Evolutionary conservation across 2,113 vertebrate genomes (phyloP).

Genomic region (Urocitellus parryii): DNA sequence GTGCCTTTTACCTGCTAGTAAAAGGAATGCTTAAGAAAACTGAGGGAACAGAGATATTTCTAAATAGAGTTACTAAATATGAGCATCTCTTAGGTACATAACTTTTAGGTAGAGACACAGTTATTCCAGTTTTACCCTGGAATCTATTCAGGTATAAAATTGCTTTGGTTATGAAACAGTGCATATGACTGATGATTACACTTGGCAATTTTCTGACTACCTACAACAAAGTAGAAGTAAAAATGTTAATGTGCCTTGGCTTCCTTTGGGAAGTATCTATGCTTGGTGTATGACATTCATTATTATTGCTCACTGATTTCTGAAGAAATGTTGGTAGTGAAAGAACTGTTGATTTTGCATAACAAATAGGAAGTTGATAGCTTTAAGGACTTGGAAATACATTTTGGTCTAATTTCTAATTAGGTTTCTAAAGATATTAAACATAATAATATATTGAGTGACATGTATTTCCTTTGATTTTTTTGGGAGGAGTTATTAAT

Average conservation of each 20-base stretch:
- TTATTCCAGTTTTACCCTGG: not conserved
- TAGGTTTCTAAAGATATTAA: conserved; percentile 34
- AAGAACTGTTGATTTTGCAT: conserved; percentile 14
- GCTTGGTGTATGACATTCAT: not conserved
- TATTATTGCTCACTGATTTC: conserved; percentile 21
- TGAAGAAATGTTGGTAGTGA: conserved; percentile 45
- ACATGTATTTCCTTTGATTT: not conserved
- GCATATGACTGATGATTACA: not conserved
- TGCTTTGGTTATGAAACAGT: conserved; percentile 58
- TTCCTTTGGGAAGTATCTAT: not conserved
- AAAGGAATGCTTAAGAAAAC: conserved; percentile 57
- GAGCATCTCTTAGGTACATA: not conserved
- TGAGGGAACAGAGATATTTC: not conserved
- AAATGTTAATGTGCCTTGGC: not conserved
- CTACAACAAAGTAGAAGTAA: not conserved
- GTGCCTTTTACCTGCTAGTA: conserved; percentile 25
- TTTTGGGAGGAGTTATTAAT: conserved; percentile 10
- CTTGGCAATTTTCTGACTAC: conserved; percentile 45
- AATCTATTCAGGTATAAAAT: conserved; percentile 14
- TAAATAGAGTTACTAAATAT: conserved; percentile 19
- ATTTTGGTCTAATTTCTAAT: conserved; percentile 47
- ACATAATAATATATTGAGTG: conserved; percentile 35
- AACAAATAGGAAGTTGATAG: not conserved
- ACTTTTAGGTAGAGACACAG: conserved; percentile 8
- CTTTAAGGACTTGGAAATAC: conserved; percentile 14